Base-by-base conservation (phyloP, 2,797 vertebrate genomes). In the Lateolabrax maculatus region DNA sequence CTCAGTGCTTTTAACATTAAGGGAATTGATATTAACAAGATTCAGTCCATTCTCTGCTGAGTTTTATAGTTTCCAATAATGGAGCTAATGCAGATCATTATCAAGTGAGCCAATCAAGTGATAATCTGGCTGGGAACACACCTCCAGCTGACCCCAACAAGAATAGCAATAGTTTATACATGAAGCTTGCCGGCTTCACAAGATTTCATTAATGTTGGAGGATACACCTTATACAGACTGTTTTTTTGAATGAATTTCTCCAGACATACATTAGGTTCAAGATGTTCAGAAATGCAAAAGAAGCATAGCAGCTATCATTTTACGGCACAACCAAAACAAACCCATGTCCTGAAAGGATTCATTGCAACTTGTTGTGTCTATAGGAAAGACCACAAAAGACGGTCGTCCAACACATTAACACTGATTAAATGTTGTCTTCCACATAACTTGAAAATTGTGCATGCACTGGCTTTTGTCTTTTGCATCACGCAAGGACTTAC, bases 51-150 rank as follows among this genome's bases (percentile, higher is more conserved):
- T 96, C 95, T 93, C 94, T 94, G 90, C 92, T 91, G 93, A 94
- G 90, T 91, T 95, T 95, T 96, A 96, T 96, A 93, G 93, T 95
- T 96, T 94, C 93, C 95, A 84, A 92, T 96, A 97, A 97, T 95
- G 95, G 94, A 94, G 91, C 94, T 96, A 96, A 97, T 96, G 96
- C 93, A 96, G 96, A 96, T 96, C 93, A 96, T 97, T 97, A 96
- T 93, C 88, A 91, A 27, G 51, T 23, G 46, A 94, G 90, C 87
- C 94, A 96, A 96, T 95, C 93, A 90, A 94, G 95, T 95, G 95
- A 95, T 92, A 94, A 93, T 94, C 90, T 93, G 83, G 80, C 84
- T 84, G 77, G 52, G 64, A 84, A 94, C 93, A 92, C 83, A 93
- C 91, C 81, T 85, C 62, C 65, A 84, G 81, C 81, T 74, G 84